Base-by-base conservation (phyloP, 2,888 invertebrate genomes). In the Achlya flavicornis region DNA sequence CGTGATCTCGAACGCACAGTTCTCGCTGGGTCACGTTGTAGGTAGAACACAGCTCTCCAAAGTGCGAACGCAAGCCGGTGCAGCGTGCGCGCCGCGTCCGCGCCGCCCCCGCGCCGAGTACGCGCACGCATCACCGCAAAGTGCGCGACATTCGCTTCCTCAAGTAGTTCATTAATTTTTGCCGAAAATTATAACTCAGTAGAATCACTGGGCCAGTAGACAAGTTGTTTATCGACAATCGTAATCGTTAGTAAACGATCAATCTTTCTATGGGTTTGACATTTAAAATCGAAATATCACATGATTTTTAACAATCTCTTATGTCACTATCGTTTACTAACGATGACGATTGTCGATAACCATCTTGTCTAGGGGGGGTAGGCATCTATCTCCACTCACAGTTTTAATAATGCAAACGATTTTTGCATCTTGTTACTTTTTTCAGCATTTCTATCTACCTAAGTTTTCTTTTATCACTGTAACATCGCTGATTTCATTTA, bases 1-100 rank as follows among this genome's bases (percentile, higher is more conserved):
- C 85, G 81, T 16, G 88, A 86, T 53, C 89, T 84, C 4, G 77
- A 61, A 0, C 76, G 78, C 1, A 76, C 64, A 0, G 70, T 72
- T 3, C 78, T 77, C 57, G 67, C 69, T 1, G 84, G 86, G 26
- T 89, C 90, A 79, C 94, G 87, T 85, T 96, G 96, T 72, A 96
- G 94, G 81, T 96, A 95, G 83, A 96, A 95, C 58, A 96, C 96
- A 63, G 96, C 96, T 74, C 96, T 95, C 96, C 96, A 96, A 67
- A 97, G 93, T 41, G 96, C 96, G 80, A 96, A 96, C 53, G 96
- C 96, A 46, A 97, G 94, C 65, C 96, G 94, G 78, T 96, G 96
- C 68, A 96, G 90, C 73, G 96, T 92, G 66, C 95, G 94, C 72
- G 94, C 94, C 12, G 95, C 95, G 61, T 95, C 94, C 75, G 88